Evolutionary conservation across 2,888 invertebrate genomes (phyloP).

Genomic region (Chloroclysta siterata): DNA sequence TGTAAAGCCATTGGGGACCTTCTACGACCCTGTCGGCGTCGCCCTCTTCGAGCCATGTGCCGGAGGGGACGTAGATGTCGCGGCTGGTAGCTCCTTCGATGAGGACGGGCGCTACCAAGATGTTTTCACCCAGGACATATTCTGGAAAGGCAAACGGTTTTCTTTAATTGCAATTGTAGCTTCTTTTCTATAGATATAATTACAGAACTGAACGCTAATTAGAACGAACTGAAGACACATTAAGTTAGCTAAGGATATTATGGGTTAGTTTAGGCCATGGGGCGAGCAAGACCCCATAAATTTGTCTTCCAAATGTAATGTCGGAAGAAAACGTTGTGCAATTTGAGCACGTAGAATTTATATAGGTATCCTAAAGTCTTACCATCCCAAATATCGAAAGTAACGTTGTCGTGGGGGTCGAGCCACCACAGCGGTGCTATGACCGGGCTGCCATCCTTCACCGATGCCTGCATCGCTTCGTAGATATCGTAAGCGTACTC

Average conservation of each 20-base stretch:
- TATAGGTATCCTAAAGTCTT: slow-evolving; percentile 43
- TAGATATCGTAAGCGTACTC: slow-evolving; percentile 86
- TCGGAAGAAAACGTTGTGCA: neutral
- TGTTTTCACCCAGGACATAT: slow-evolving; percentile 90
- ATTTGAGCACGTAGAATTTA: neutral
- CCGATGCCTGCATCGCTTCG: slow-evolving; percentile 85
- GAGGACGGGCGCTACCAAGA: slow-evolving; percentile 92
- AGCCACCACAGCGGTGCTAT: slow-evolving; percentile 95
- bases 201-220: too few species aligned
- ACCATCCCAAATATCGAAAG: slow-evolving; percentile 86
- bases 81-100: slow-evolving; percentile 85
- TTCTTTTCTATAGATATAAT: too few species aligned
- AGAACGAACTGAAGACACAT: too few species aligned
- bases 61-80: slow-evolving; percentile 90
- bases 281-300: too few species aligned
- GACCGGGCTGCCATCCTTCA: slow-evolving; percentile 87
- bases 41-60: slow-evolving; percentile 89
- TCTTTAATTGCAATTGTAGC: too few species aligned
- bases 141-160: slow-evolving; percentile 79
- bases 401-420: slow-evolving; percentile 87
- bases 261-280: too few species aligned
- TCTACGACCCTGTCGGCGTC: slow-evolving; percentile 62
- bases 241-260: too few species aligned
- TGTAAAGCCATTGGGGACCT: slow-evolving; percentile 86
- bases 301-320: too few species aligned